Percentiles rank a stretch among this genome's conserved stretches.
Evolutionary conservation across 2,113 vertebrate genomes (phyloP).

Genomic region (Oncorhynchus clarkii): DNA sequence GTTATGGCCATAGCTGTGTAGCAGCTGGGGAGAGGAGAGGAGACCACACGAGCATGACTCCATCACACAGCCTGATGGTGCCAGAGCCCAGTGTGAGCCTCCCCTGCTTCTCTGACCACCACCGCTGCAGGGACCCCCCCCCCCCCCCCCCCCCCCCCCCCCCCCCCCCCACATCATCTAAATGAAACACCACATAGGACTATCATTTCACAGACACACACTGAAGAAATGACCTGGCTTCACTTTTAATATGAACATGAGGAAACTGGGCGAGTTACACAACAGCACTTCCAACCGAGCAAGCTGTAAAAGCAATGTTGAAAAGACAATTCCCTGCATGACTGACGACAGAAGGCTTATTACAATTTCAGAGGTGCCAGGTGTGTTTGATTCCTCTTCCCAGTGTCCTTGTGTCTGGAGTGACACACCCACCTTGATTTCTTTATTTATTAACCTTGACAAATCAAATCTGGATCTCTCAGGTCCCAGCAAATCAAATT

Average conservation of each 20-base stretch:
- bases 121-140: no score
- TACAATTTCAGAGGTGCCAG: conserved; percentile 69
- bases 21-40: no score
- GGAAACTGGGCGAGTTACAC: conserved; percentile 11
- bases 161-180: no score
- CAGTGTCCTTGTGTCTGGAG: conserved; percentile 61
- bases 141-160: no score
- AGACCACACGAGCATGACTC: no score
- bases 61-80: no score
- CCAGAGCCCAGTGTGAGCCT: no score
- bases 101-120: no score
- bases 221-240: no score
- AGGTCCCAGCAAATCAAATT: conserved; percentile 37
- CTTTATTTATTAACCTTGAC: conserved; percentile 74
- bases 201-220: no score
- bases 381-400: conserved; percentile 51
- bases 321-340: conserved; percentile 31
- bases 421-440: conserved; percentile 67
- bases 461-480: conserved; percentile 61
- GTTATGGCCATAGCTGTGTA: background rate
- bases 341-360: conserved; percentile 51
- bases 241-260: background rate
- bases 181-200: no score
- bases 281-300: conserved; percentile 1
- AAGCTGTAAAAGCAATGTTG: conserved; percentile 34